Percentiles rank a stretch among this genome's conserved stretches.
Conservation (phyloP, 2,113 vertebrate species). For the Leiothrix lutea region DNA sequence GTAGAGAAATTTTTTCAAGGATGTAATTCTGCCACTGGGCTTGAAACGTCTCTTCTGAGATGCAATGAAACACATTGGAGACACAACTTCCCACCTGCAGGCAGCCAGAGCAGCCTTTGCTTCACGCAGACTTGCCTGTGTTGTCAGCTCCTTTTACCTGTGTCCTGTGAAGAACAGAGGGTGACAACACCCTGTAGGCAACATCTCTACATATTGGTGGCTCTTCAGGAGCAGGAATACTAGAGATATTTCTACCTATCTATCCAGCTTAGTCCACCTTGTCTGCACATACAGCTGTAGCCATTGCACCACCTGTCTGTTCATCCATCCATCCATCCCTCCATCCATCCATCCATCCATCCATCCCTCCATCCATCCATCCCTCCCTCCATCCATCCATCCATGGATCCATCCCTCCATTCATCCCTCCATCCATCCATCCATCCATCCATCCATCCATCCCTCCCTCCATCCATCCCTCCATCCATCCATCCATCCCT, state of each 20-base stretch:
- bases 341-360: too few relatives aligned
- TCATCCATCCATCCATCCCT: not conserved
- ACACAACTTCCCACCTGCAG: not conserved
- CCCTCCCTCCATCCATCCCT: too few relatives aligned
- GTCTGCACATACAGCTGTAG: not conserved
- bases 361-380: too few relatives aligned
- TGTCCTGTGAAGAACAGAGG: not conserved
- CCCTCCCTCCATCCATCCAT: too few relatives aligned
- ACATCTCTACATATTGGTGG: not conserved
- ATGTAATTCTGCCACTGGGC: not conserved
- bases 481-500: too few relatives aligned
- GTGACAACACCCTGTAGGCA: not conserved
- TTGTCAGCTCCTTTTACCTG: not conserved
- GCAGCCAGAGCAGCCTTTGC: not conserved
- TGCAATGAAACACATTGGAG: not conserved
- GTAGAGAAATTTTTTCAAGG: not conserved
- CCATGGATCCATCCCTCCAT: not conserved
- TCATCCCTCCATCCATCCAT: not conserved
- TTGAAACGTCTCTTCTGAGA: not conserved
- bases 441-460: too few relatives aligned
- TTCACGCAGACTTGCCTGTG: not conserved
- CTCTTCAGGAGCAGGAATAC: not conserved
- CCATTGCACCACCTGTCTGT: not conserved
- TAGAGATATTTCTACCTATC: not conserved
- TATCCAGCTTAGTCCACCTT: not conserved